A percentile compares a stretch with the other conserved stretches of the same genome.
These are phyloP conservation scores for Ctenodactylus gundi DNA, from an alignment of 2,113 vertebrate genomes.

Conservation along the genomic window DNA sequence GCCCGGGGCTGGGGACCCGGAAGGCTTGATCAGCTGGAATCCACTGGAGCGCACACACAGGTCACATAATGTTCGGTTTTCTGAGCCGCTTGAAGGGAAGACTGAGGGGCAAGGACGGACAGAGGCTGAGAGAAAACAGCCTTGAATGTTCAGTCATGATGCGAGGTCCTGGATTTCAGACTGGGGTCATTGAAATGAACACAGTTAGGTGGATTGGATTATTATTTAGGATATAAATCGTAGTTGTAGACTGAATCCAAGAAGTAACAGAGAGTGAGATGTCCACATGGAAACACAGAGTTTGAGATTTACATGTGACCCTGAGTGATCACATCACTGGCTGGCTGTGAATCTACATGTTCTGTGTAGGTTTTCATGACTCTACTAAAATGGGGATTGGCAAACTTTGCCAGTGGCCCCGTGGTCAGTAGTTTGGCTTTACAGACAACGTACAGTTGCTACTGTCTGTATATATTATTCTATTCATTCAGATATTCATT, in stretches of 20 bases:
- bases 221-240: neutral
- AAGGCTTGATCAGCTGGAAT: neutral
- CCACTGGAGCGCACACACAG: neutral
- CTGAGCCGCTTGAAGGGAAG: neutral
- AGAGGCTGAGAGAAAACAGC: neutral
- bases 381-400: neutral
- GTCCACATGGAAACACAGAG: neutral
- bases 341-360: too few relatives aligned
- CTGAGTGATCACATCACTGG: too few relatives aligned
- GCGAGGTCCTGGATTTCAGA: neutral
- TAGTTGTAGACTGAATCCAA: neutral
- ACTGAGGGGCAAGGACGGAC: rapidly evolving
- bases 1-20: neutral
- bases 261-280: neutral
- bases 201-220: neutral
- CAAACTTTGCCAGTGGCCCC: neutral
- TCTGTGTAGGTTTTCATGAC: too few relatives aligned
- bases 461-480: neutral
- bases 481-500: neutral
- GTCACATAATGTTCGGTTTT: neutral
- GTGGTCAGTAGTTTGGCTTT: neutral
- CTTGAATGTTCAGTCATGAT: neutral
- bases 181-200: neutral
- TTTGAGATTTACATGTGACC: neutral
- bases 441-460: neutral